Percentiles rank a stretch among this genome's conserved stretches.
phyloP scores from a whole-genome alignment of 53 echinoderm and acorn worm species.

The Echinometra lucunter region DNA sequence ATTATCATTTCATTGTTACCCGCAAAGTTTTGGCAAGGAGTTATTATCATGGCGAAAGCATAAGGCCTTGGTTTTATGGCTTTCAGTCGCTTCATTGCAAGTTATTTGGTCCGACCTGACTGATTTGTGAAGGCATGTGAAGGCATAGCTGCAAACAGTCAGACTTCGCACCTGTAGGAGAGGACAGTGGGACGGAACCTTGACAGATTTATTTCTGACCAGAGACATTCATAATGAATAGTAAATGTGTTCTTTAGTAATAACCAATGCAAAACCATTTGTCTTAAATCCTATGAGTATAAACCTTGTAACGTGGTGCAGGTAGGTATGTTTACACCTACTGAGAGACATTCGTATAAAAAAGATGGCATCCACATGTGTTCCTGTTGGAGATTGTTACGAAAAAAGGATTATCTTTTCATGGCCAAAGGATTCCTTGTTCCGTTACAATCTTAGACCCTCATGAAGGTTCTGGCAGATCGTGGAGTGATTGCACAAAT shows the following conservation, averaged over 20 bases:
- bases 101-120: neutral
- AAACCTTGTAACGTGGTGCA: neutral
- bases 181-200: neutral
- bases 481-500: neutral
- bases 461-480: neutral
- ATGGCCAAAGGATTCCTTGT: neutral
- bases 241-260: neutral
- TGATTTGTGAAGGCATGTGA: neutral
- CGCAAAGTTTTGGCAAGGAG: neutral
- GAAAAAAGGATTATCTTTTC: neutral
- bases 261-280: neutral
- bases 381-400: neutral
- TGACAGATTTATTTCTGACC: too few species aligned
- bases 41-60: too few species aligned
- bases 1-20: neutral
- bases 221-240: neutral
- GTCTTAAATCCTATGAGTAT: neutral
- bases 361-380: neutral
- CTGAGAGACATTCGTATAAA: too few species aligned
- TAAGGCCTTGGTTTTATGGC: too few species aligned
- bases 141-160: neutral
- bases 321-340: too few species aligned
- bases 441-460: neutral
- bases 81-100: neutral
- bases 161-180: neutral